A percentile compares a stretch with the other conserved stretches of the same genome.
Conservation (phyloP, 2,888 invertebrate species). For the Aleiodes testaceus region DNA sequence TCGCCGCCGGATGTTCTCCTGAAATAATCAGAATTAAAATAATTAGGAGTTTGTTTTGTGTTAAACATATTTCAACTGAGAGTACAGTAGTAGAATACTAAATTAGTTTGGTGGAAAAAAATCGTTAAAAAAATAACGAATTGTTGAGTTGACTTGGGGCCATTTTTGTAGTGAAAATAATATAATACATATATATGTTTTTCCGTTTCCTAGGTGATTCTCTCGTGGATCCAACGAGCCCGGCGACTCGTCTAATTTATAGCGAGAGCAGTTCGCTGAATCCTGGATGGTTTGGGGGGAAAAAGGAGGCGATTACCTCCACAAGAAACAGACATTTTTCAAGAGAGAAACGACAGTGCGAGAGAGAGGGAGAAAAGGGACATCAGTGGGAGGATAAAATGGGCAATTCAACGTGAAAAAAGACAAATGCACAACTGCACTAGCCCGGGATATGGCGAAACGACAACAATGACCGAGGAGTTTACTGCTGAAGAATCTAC, state of each 20-base stretch:
- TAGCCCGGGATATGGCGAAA: slow-evolving; percentile 32
- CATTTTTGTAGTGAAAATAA: background rate
- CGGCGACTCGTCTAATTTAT: slow-evolving; percentile 56
- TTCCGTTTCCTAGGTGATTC: slow-evolving; percentile 8
- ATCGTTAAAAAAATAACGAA: slow-evolving; percentile 24
- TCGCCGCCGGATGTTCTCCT: slow-evolving; percentile 76
- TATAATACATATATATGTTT: slow-evolving; percentile 14
- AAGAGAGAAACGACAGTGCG: slow-evolving; percentile 48
- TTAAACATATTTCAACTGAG: slow-evolving; percentile 1
- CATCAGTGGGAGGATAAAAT: slow-evolving; percentile 23
- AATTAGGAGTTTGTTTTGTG: slow-evolving; percentile 5
- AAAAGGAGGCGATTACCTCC: slow-evolving; percentile 26
- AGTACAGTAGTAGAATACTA: slow-evolving; percentile 24
- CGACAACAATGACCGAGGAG: slow-evolving; percentile 34
- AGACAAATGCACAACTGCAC: slow-evolving; percentile 16
- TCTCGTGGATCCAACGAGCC: slow-evolving; percentile 30
- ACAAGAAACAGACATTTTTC: slow-evolving; percentile 62
- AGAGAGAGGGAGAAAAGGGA: slow-evolving; percentile 28
- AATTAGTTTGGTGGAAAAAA: background rate
- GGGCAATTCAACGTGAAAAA: slow-evolving; percentile 24
- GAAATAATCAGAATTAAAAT: slow-evolving; percentile 46
- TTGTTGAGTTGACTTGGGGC: background rate
- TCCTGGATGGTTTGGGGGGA: slow-evolving; percentile 27
- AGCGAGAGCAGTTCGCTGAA: slow-evolving; percentile 56
- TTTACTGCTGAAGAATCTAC: slow-evolving; percentile 29